Percentiles rank a stretch among this genome's conserved stretches.
Conservation (phyloP, 2,797 vertebrate genomes). For the Oryzias dopingdopingensis region DNA sequence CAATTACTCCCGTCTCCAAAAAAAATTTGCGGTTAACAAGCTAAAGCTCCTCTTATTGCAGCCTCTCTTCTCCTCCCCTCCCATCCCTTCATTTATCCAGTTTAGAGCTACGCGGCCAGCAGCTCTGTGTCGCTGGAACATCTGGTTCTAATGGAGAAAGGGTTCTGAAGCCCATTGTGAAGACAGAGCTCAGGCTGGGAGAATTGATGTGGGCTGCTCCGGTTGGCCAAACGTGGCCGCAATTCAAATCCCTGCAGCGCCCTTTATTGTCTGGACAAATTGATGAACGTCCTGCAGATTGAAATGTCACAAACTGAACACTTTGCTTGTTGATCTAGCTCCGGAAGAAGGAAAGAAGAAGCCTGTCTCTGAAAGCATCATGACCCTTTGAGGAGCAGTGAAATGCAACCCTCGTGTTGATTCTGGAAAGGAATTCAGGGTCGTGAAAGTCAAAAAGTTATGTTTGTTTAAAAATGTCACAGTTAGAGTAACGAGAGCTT, state of each 20-base stretch:
- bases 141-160: conserved; percentile 72
- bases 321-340: conserved; percentile 4
- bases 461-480: conserved; percentile 4
- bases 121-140: conserved; percentile 60
- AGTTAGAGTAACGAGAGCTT: not conserved
- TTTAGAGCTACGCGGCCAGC: conserved; percentile 45
- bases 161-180: conserved; percentile 39
- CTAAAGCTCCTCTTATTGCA: conserved; percentile 27
- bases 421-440: not conserved
- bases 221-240: conserved; percentile 18
- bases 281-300: conserved; percentile 8
- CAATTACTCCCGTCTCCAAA: conserved; percentile 6
- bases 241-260: conserved; percentile 24
- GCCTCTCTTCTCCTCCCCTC: conserved; percentile 25
- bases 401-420: conserved; percentile 19
- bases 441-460: not conserved
- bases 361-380: conserved; percentile 1
- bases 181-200: conserved; percentile 14
- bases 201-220: conserved; percentile 26
- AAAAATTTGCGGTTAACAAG: conserved; percentile 14
- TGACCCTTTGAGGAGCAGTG: conserved; percentile 29
- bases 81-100: conserved; percentile 65
- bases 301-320: conserved; percentile 23
- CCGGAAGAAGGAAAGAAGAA: conserved; percentile 1
- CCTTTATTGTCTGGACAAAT: conserved; percentile 20